Conservation (phyloP, 2,797 vertebrate genomes). For the Chelidonichthys spinosus region DNA sequence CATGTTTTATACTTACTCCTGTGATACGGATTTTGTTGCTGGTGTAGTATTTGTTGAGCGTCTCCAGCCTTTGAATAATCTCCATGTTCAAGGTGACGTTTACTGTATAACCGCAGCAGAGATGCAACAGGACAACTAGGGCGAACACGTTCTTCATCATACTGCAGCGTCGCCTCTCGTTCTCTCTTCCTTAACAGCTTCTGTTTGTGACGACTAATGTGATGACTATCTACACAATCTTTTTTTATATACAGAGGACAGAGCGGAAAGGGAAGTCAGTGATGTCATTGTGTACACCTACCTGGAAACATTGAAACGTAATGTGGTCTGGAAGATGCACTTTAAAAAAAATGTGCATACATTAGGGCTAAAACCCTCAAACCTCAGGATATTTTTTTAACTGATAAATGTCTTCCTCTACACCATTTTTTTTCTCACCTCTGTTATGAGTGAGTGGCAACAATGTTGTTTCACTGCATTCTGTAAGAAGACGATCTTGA, state of each 20-base stretch:
- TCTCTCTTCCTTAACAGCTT: constrained; percentile 28
- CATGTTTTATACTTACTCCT: constrained; percentile 63
- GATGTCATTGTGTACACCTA: constrained; percentile 33
- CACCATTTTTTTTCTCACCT: neutral
- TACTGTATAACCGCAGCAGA: neutral
- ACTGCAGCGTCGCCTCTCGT: constrained; percentile 7
- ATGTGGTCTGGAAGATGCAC: neutral
- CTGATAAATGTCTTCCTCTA: neutral
- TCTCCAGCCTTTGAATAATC: accelerated
- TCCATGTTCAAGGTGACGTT: neutral
- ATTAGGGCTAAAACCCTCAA: no score
- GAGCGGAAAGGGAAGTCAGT: constrained; percentile 29
- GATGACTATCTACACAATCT: constrained; percentile 32
- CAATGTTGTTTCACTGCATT: constrained; percentile 7
- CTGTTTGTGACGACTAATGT: constrained; percentile 22
- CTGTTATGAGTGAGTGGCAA: neutral
- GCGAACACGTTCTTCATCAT: constrained; percentile 58
- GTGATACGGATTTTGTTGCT: accelerated
- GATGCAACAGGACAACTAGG: constrained; percentile 49
- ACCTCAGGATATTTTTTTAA: no score
- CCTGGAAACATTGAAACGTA: constrained; percentile 4
- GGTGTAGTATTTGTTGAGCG: accelerated
- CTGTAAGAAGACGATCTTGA: neutral
- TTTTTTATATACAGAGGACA: constrained; percentile 39
- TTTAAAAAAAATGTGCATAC: neutral